Evolutionary conservation across 2,797 vertebrate genomes (phyloP).

Genomic region (Crenuchus spilurus): DNA sequence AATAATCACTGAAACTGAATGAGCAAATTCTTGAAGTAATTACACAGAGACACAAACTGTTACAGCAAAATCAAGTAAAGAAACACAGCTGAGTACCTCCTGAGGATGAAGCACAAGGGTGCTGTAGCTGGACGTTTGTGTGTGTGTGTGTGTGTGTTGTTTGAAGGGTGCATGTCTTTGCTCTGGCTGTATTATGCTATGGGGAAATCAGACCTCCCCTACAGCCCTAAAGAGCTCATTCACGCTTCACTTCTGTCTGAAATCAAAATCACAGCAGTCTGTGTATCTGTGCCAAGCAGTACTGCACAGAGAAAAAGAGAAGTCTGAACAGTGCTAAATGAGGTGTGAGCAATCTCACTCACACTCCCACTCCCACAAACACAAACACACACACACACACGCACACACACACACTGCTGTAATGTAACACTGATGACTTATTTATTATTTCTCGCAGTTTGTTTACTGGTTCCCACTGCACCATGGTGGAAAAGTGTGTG

Average conservation of each 20-base stretch:
- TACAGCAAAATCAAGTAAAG: no score
- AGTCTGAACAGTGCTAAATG: slow-evolving; percentile 37
- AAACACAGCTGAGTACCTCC: no score
- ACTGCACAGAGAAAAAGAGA: background rate
- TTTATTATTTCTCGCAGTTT: slow-evolving; percentile 70
- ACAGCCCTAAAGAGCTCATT: background rate
- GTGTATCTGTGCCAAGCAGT: slow-evolving; percentile 2
- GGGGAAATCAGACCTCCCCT: background rate
- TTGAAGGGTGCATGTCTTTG: background rate
- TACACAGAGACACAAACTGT: no score
- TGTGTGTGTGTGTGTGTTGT: slow-evolving; percentile 13
- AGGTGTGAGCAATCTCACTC: slow-evolving; percentile 50
- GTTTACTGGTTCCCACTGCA: slow-evolving; percentile 65
- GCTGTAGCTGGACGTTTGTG: no score
- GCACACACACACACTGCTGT: slow-evolving; percentile 33
- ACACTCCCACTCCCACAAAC: slow-evolving; percentile 34
- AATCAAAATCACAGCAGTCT: background rate
- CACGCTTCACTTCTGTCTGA: background rate
- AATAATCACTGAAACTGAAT: no score
- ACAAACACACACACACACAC: background rate
- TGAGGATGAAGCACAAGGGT: no score
- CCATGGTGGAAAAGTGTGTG: slow-evolving; percentile 50
- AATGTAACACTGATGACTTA: slow-evolving; percentile 59
- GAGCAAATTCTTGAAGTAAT: no score
- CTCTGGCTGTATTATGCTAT: background rate